Evolutionary conservation across 2,797 vertebrate genomes (phyloP).

Genomic region (Microchirus variegatus): DNA sequence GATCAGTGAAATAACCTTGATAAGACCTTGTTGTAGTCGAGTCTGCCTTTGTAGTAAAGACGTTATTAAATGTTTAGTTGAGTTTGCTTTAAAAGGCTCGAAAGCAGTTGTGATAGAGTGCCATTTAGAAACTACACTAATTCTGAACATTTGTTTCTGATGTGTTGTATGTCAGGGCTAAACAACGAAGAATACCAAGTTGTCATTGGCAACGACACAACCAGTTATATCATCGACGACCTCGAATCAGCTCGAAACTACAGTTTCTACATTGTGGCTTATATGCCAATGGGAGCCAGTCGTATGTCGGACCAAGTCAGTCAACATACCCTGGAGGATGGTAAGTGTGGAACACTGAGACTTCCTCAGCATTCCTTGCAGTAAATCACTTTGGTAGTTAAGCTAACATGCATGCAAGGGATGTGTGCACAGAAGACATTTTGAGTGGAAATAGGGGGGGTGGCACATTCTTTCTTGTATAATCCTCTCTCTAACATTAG

Average conservation of each 20-base stretch:
- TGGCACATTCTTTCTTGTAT: conserved; percentile 3
- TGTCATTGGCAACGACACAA: conserved; percentile 97
- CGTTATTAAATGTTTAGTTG: conserved; percentile 20
- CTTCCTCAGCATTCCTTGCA: conserved; percentile 61
- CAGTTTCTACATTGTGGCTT: conserved; percentile 96
- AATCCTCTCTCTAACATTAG: not conserved
- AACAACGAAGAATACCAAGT: conserved; percentile 99
- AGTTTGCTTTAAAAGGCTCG: conserved; percentile 21
- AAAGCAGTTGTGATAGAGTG: conserved; percentile 21
- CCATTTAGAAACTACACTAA: conserved; percentile 1
- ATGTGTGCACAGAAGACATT: conserved; percentile 51
- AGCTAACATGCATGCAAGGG: conserved; percentile 46
- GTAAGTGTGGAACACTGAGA: conserved; percentile 79
- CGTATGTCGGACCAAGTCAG: conserved; percentile 98
- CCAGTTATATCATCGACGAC: conserved; percentile 95
- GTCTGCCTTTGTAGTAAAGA: conserved; percentile 14
- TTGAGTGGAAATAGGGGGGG: conserved; percentile 25
- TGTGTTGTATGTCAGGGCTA: conserved; percentile 81
- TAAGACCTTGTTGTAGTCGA: conserved; percentile 7
- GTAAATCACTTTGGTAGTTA: conserved; percentile 66
- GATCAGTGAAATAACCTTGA: conserved; percentile 7
- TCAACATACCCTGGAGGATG: conserved; percentile 94
- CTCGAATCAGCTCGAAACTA: conserved; percentile 95
- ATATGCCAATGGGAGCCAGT: conserved; percentile 98
- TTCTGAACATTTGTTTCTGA: conserved; percentile 8